A percentile compares a stretch with the other conserved stretches of the same genome.
Evolutionary conservation across 92 coral and sea anemone species (phyloP).

Genomic region (Epizoanthus scotinus): DNA sequence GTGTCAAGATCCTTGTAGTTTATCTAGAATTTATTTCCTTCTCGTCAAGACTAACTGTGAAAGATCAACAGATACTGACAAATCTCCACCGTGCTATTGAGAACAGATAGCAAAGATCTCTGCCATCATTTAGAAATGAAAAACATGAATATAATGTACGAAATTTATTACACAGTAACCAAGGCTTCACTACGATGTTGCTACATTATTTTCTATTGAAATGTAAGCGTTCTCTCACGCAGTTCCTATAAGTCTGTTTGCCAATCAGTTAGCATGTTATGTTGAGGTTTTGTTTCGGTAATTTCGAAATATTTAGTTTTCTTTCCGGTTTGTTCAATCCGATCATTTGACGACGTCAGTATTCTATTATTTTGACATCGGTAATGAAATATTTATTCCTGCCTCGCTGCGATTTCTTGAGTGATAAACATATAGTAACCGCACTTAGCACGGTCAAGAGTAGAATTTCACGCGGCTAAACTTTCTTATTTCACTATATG

Average conservation of each 20-base stretch:
- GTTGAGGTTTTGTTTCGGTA: neutral
- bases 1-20: slow-evolving; percentile 7
- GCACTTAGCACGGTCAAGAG: neutral
- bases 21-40: neutral
- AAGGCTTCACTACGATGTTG: no score
- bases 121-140: slow-evolving; percentile 23
- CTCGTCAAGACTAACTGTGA: neutral
- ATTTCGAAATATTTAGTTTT: slow-evolving; percentile 2
- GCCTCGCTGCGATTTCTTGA: neutral
- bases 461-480: no score
- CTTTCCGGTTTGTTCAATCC: neutral
- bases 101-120: neutral
- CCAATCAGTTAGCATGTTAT: neutral
- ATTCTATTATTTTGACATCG: neutral
- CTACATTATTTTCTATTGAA: no score
- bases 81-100: neutral
- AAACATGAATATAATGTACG: neutral
- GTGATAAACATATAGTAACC: no score
- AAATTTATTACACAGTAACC: no score
- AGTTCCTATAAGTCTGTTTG: no score
- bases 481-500: no score
- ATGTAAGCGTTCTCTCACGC: no score
- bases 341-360: neutral
- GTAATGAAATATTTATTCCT: neutral
- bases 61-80: neutral